Conservation (phyloP, 2,113 vertebrate species). For the Poeciliopsis turrubarensis region DNA sequence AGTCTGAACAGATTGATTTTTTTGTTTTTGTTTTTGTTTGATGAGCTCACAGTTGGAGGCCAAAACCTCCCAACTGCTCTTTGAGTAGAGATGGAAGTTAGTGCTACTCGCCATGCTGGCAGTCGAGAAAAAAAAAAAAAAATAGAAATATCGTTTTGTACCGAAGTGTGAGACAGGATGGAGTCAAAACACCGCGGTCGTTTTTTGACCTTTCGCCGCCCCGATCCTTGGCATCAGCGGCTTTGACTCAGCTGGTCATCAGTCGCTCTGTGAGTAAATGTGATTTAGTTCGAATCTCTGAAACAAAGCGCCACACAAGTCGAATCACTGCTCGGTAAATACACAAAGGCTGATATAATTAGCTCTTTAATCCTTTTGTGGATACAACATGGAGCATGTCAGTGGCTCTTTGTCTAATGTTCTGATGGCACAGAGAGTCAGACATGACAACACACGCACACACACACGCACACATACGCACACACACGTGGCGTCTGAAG, state of each 20-base stretch:
- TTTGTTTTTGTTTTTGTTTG: background rate
- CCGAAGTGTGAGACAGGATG: slow-evolving; percentile 27
- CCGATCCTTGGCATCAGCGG: slow-evolving; percentile 34
- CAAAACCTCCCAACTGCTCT: slow-evolving; percentile 2
- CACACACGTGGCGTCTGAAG: slow-evolving; percentile 9
- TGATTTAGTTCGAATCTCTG: slow-evolving; percentile 64
- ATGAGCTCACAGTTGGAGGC: background rate
- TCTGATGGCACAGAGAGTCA: slow-evolving; percentile 35
- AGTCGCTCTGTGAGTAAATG: slow-evolving; percentile 58
- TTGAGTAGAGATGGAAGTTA: background rate
- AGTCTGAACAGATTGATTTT: background rate
- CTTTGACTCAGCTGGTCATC: slow-evolving; percentile 55
- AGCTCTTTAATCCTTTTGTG: slow-evolving; percentile 64
- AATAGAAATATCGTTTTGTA: slow-evolving; percentile 1
- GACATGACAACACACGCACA: slow-evolving; percentile 1
- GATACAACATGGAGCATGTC: slow-evolving; percentile 50
- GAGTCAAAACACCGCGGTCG: slow-evolving; percentile 37
- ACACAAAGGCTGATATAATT: slow-evolving; percentile 69
- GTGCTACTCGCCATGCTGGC: background rate
- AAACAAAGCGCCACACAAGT: slow-evolving; percentile 67
- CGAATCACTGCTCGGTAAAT: slow-evolving; percentile 69
- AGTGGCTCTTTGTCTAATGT: slow-evolving; percentile 33
- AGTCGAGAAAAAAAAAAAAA: background rate
- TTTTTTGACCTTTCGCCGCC: slow-evolving; percentile 35
- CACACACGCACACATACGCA: slow-evolving; percentile 7